Conservation (phyloP, 2,113 vertebrate genomes). For the Casuarius casuarius region DNA sequence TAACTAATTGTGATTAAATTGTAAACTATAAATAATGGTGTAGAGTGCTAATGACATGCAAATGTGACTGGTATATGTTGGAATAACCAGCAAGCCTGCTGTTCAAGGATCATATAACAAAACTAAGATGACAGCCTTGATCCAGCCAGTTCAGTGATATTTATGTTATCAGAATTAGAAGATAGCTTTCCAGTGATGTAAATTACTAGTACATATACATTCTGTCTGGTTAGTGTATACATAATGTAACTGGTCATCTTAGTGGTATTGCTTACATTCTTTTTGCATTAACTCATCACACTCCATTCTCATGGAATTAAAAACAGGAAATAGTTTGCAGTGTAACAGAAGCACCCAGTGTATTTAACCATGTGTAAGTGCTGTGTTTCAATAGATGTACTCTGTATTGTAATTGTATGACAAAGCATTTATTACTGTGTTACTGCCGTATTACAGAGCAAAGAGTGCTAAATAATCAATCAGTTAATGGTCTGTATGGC, state of each 20-base stretch:
- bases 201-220: constrained; percentile 68
- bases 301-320: constrained; percentile 78
- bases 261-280: constrained; percentile 74
- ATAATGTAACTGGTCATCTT: constrained; percentile 69
- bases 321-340: constrained; percentile 78
- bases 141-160: constrained; percentile 59
- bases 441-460: constrained; percentile 79
- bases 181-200: constrained; percentile 73
- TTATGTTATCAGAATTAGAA: constrained; percentile 71
- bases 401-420: constrained; percentile 74
- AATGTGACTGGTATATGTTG: constrained; percentile 54
- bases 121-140: constrained; percentile 70
- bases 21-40: constrained; percentile 45
- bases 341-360: constrained; percentile 75
- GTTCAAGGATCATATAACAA: constrained; percentile 70
- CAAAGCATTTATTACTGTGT: constrained; percentile 83
- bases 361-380: constrained; percentile 61
- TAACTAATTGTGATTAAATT: constrained; percentile 51
- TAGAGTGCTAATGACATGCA: constrained; percentile 49
- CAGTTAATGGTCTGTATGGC: constrained; percentile 87
- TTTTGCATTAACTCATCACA: constrained; percentile 78
- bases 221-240: constrained; percentile 74
- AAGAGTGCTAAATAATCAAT: constrained; percentile 84
- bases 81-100: constrained; percentile 59
- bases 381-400: constrained; percentile 70